A percentile compares a stretch with the other conserved stretches of the same genome.
These are phyloP conservation scores for Patella caerulea DNA, from an alignment of 2,888 invertebrate species.

Conservation along the genomic window DNA sequence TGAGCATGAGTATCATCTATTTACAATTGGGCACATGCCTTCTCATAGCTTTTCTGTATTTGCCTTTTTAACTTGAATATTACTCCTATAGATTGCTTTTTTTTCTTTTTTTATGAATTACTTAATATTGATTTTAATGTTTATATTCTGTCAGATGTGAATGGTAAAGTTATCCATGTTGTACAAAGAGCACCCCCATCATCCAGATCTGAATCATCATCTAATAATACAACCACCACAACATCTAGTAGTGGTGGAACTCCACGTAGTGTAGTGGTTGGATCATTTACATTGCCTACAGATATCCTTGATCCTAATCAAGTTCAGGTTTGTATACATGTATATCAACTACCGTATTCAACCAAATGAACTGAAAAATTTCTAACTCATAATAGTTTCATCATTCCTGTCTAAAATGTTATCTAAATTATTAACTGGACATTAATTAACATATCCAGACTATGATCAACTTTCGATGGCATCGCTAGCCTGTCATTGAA, in stretches of 20 bases:
- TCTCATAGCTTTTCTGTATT: background rate
- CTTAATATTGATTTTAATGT: background rate
- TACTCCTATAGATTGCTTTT: background rate
- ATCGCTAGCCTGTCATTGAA: no score
- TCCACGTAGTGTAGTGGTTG: constrained; percentile 75
- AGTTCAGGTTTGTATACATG: constrained; percentile 59
- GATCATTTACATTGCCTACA: constrained; percentile 69
- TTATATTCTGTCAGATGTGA: constrained; percentile 77
- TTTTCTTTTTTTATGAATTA: no score
- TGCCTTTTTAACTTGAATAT: background rate
- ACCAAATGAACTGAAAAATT: no score
- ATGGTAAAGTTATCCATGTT: constrained; percentile 93
- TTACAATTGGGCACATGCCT: background rate
- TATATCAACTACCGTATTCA: constrained; percentile 14
- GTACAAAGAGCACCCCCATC: constrained; percentile 88
- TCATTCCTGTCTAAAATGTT: no score
- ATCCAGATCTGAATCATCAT: constrained; percentile 34
- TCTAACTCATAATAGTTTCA: no score
- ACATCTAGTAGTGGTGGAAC: constrained; percentile 72
- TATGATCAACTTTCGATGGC: no score
- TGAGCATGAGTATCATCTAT: no score
- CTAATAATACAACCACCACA: constrained; percentile 22
- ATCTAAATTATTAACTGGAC: no score
- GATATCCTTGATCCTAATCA: constrained; percentile 67
- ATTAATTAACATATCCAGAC: no score